Percentiles rank a stretch among this genome's conserved stretches.
These are phyloP conservation scores for Globodera ellingtonae DNA, from an alignment of 1,140 invertebrate genomes.

Conservation along the genomic window DNA sequence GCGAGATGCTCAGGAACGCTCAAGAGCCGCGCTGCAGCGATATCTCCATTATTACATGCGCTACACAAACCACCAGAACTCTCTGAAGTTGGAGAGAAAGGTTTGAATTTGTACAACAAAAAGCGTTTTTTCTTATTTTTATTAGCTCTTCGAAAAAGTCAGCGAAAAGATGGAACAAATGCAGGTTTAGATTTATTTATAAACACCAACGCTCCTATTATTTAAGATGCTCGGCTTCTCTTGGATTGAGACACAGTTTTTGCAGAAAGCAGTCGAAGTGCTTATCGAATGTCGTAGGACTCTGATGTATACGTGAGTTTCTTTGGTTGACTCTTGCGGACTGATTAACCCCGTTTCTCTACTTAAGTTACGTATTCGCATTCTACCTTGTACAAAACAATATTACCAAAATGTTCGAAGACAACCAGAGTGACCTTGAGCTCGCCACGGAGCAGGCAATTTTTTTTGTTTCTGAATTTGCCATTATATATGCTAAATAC, in stretches of 20 bases:
- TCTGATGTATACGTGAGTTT: constrained; percentile 83
- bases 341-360: background rate
- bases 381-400: constrained; percentile 97
- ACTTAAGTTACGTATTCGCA: constrained; percentile 85
- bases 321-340: background rate
- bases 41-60: constrained; percentile 98
- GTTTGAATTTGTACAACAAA: constrained; percentile 50
- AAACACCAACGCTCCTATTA: background rate
- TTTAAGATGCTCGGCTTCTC: constrained; percentile 83
- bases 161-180: constrained; percentile 69
- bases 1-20: constrained; percentile 87
- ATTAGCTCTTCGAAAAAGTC: constrained; percentile 73
- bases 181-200: constrained; percentile 63
- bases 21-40: constrained; percentile 83
- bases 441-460: constrained; percentile 83
- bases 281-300: constrained; percentile 93
- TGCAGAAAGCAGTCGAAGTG: constrained; percentile 96
- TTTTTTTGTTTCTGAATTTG: background rate
- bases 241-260: constrained; percentile 98
- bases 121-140: constrained; percentile 13
- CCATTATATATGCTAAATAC: background rate
- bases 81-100: constrained; percentile 95
- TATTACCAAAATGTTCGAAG: constrained; percentile 97
- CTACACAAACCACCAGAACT: constrained; percentile 99
- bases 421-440: constrained; percentile 97